Base-by-base conservation (phyloP, 35 echinoderm and acorn worm species). In the Anneissia japonica region DNA sequence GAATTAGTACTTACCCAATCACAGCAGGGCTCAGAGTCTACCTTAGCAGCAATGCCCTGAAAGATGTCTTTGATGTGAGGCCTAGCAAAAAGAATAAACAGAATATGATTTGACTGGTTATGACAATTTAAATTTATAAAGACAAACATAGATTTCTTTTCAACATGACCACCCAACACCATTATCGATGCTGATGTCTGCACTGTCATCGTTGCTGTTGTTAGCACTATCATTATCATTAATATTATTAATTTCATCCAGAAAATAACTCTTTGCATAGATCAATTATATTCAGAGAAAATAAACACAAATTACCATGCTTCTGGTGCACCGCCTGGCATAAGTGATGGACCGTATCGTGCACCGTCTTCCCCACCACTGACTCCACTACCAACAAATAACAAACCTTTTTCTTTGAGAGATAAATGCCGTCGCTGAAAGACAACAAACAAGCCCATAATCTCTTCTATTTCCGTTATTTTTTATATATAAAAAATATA, bases 351-450 rank as follows among this genome's bases (percentile, higher is more conserved):
- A 9, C 96, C 96, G 33, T 99, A 99, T 11, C 96, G 72, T 4
- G 96, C 96, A 55, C 96, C 96, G 87, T 99, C 96, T 76, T 99
- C 96, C 32, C 96, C 96, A 17, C 96, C 92, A 82, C 96, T 99
- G 16, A 99, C 96, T 46, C 96, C 96, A 74, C 96, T 92, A 34
- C 96, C 96, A 31, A 94, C 84, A 88, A 94, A 99, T 46, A 94
- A 81, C n/a, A 99, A 28, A 37, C 95, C 95, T 55, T 97, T 97
- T 40, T 91, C 90, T 81, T 88, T 85, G 6, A 99, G 76, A 72
- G 79, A 35, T 36, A 89, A 89, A 77, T 87, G 88, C 4, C 96
- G 86, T 41, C 96, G 76, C 90, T 92, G 39, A 51, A 81, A 64
- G 43, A 43, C 0, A 76, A 74, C 76, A 38, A 74, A 72, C 10